Evolutionary conservation across 53 echinoderm and acorn worm species (phyloP).

Genomic region (Actinopyga echinites): DNA sequence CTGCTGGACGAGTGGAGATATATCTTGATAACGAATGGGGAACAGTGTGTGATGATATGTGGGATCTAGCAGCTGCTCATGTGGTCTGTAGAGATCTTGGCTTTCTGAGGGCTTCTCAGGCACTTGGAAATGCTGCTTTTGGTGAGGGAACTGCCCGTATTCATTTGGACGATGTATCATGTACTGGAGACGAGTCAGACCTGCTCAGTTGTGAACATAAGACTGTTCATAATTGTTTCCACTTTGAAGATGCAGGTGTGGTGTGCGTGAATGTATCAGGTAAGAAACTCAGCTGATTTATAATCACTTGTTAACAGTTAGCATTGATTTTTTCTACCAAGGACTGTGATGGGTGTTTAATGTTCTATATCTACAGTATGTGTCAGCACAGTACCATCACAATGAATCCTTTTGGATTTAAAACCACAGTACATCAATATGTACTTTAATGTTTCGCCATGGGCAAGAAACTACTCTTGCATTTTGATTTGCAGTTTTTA

Average conservation of each 20-base stretch:
- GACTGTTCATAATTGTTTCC: conserved; percentile 47
- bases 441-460: too few relatives aligned
- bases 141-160: conserved; percentile 48
- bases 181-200: conserved; percentile 33
- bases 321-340: neutral
- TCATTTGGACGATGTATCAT: conserved; percentile 46
- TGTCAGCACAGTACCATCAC: too few relatives aligned
- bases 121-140: conserved; percentile 5
- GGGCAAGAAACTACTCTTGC: too few relatives aligned
- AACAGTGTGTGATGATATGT: conserved; percentile 62
- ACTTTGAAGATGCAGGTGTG: conserved; percentile 60
- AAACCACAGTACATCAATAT: too few relatives aligned
- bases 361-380: too few relatives aligned
- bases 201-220: conserved; percentile 40
- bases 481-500: too few relatives aligned
- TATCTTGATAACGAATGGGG: conserved; percentile 49
- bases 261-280: conserved; percentile 10
- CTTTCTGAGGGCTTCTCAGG: conserved; percentile 12
- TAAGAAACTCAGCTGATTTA: neutral
- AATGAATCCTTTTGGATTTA: too few relatives aligned
- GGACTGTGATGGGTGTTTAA: too few relatives aligned
- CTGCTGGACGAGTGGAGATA: conserved; percentile 60
- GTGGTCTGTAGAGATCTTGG: conserved; percentile 59
- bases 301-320: neutral
- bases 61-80: conserved; percentile 49